Percentiles rank a stretch among this genome's conserved stretches.
phyloP scores from a whole-genome alignment of 1,140 invertebrate species.

The Achroia grisella region DNA sequence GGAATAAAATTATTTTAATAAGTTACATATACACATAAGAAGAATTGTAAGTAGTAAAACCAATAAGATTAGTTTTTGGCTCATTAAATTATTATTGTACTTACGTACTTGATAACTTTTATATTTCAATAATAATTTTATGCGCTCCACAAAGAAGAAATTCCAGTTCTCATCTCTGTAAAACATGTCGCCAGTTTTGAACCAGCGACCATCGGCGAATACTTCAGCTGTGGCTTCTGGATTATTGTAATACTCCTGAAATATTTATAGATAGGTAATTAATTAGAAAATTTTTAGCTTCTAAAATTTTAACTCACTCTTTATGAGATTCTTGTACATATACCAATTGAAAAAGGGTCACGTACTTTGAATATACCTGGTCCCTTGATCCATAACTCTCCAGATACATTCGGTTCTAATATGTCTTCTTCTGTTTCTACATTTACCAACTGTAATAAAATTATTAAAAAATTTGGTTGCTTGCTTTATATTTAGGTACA shows the following conservation, averaged over 20 bases:
- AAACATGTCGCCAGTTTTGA: slow-evolving; percentile 23
- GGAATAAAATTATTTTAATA: no score
- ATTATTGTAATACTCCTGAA: slow-evolving; percentile 24
- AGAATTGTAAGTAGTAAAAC: no score
- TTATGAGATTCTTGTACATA: no score
- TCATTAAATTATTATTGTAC: background rate
- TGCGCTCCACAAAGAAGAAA: slow-evolving; percentile 18
- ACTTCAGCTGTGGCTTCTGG: slow-evolving; percentile 21
- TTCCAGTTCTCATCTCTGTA: slow-evolving; percentile 18
- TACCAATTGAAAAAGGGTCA: background rate
- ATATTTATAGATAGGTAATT: no score
- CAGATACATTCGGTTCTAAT: slow-evolving; percentile 10
- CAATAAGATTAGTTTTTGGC: no score
- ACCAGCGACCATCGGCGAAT: slow-evolving; percentile 18
- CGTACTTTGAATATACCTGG: slow-evolving; percentile 16
- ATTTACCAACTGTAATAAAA: slow-evolving; percentile 14
- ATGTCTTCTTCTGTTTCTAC: slow-evolving; percentile 9
- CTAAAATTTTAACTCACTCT: no score
- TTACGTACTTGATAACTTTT: slow-evolving; percentile 20
- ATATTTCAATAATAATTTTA: slow-evolving; percentile 21
- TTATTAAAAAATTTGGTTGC: no score
- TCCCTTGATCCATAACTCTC: slow-evolving; percentile 14
- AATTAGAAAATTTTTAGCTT: no score
- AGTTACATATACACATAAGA: no score
- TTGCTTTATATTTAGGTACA: no score